A percentile compares a stretch with the other conserved stretches of the same genome.
phyloP scores from a whole-genome alignment of 2,888 invertebrate genomes.

The Muschampia staudingeri region DNA sequence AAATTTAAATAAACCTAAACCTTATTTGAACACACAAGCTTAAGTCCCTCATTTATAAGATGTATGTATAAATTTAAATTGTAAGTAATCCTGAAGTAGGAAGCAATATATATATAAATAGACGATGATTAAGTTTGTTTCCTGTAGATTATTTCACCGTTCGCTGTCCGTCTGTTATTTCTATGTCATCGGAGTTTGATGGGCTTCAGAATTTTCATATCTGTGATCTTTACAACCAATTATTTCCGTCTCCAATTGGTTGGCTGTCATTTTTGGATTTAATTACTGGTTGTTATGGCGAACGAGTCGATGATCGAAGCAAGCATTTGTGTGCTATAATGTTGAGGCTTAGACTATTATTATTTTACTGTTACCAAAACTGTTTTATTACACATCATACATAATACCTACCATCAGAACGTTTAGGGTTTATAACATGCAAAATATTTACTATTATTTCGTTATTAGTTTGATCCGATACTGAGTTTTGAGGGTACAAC shows the following conservation, averaged over 20 bases:
- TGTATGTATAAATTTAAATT: not conserved
- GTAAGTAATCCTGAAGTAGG: not conserved
- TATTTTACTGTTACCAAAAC: slow-evolving; percentile 40
- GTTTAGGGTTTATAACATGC: not conserved
- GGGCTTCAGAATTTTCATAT: slow-evolving; percentile 58
- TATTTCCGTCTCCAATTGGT: slow-evolving; percentile 71
- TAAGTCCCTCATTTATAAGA: no score
- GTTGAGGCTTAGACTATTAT: slow-evolving; percentile 39
- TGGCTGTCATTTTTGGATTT: slow-evolving; percentile 70
- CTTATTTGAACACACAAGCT: no score
- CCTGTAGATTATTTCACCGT: slow-evolving; percentile 25
- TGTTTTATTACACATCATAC: not conserved
- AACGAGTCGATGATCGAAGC: slow-evolving; percentile 67
- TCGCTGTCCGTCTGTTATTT: slow-evolving; percentile 22
- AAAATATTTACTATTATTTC: not conserved
- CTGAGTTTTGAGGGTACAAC: slow-evolving; percentile 2
- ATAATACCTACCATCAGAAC: not conserved
- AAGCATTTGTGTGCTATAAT: slow-evolving; percentile 66
- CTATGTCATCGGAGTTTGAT: slow-evolving; percentile 44
- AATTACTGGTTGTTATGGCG: slow-evolving; percentile 69
- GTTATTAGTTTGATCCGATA: not conserved
- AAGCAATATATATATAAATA: not conserved
- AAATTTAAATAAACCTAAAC: no score
- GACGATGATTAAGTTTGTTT: slow-evolving; percentile 24
- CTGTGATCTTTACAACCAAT: slow-evolving; percentile 63